Evolutionary conservation across 2,888 invertebrate genomes (phyloP), one percentile per base, ranked within the genome.

Genomic region (Liodrosophila aerea): DNA sequence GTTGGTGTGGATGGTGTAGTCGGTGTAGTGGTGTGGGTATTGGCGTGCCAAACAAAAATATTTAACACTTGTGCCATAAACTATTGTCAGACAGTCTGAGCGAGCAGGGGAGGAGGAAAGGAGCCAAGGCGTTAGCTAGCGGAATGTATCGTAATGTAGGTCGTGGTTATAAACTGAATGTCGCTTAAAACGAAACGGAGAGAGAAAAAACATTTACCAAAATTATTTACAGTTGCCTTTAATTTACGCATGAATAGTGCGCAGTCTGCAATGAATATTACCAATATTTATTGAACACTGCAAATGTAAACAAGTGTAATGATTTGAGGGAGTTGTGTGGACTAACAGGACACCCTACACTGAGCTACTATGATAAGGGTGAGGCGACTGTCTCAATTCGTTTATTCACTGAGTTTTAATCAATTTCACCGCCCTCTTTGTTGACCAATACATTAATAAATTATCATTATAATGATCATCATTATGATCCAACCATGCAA

Each of bases 11-110:
- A 22, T 41, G 46, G 7, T 22, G 40, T 57, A 18, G 56, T 53
- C 5, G 27, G 22, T 11, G 34, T 54, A 61, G 51, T 52, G 54
- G 47, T 56, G 16, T 30, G 61, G 60, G 65, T 59, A 74, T 64
- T 78, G 78, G 78, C 78, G 78, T 80, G 78, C 78, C 78, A 80
- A 80, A 66, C 78, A 69, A 82, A 80, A 82, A 85, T 80, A 85
- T 85, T 80, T 80, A 80, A 80, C 78, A 80, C 78, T 80, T 72
- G 73, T 62, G 76, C 78, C 75, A 85, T 85, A 80, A 80, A 80
- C 78, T 72, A 85, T 78, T 82, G 83, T 75, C 85, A 67, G 84
- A 37, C 49, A 62, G 59, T 51, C 45, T 45, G 34, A 29, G 39
- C 11, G 47, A 31, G 3, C 29, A 12, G 7, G 33, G 31, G 39